These are phyloP conservation scores for Pangasianodon hypophthalmus DNA, from an alignment of 2,113 vertebrate genomes.

Conservation along the genomic window DNA sequence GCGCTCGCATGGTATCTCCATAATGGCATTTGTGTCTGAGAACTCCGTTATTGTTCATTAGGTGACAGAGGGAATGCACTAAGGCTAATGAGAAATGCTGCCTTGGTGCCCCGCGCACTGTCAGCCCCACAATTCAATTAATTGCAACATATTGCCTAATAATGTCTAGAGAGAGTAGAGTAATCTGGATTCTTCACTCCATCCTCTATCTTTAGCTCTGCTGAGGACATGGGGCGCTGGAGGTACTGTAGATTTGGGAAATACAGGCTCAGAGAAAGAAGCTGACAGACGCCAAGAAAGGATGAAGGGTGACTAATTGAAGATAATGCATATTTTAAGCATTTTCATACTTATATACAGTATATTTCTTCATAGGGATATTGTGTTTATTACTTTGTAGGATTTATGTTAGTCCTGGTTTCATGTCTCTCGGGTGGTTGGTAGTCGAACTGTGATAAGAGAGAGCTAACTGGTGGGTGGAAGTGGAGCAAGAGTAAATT, in stretches of 20 bases:
- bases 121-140: slow-evolving; percentile 69
- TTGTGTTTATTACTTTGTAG: background rate
- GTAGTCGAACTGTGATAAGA: no score
- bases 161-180: slow-evolving; percentile 62
- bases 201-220: slow-evolving; percentile 40
- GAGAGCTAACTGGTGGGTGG: background rate
- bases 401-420: no score
- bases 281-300: background rate
- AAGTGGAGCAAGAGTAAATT: background rate
- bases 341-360: background rate
- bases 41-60: slow-evolving; percentile 74
- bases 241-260: slow-evolving; percentile 27
- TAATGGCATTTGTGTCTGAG: slow-evolving; percentile 64
- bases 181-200: slow-evolving; percentile 57
- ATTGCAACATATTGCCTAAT: slow-evolving; percentile 69
- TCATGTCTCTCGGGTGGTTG: no score
- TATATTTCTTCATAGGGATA: background rate
- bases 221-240: background rate
- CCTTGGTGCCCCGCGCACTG: slow-evolving; percentile 60
- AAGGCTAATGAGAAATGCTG: slow-evolving; percentile 70
- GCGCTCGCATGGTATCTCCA: slow-evolving; percentile 63
- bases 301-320: background rate
- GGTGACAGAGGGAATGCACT: slow-evolving; percentile 63
- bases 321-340: background rate
- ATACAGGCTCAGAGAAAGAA: background rate